Percentiles rank a stretch among this genome's conserved stretches.
These are phyloP conservation scores for Drosophila percnosoma DNA, from an alignment of 2,888 invertebrate species.

Conservation along the genomic window DNA sequence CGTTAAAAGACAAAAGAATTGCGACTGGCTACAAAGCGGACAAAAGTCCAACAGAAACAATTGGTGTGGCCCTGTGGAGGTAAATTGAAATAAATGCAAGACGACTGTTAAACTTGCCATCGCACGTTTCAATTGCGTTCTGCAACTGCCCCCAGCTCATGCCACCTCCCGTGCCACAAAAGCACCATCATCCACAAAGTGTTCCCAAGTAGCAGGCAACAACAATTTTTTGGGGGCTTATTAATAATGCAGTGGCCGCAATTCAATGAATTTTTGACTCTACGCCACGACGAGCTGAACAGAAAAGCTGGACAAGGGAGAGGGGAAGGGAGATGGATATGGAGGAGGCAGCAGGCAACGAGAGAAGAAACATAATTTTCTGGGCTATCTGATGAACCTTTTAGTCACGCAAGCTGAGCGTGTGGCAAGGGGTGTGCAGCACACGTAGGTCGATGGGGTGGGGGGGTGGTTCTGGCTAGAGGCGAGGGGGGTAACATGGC, in stretches of 20 bases:
- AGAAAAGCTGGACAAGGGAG: conserved; percentile 11
- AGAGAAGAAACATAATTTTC: conserved; percentile 67
- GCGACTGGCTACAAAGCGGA: conserved; percentile 47
- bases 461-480: not conserved
- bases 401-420: conserved; percentile 57
- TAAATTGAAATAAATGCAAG: conserved; percentile 79
- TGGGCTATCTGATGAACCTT: conserved; percentile 79
- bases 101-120: conserved; percentile 78
- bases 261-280: conserved; percentile 82
- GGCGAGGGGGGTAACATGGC: conserved; percentile 38
- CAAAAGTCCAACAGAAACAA: conserved; percentile 31
- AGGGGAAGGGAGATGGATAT: not conserved
- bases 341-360: conserved; percentile 14
- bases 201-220: conserved; percentile 60
- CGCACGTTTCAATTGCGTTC: conserved; percentile 78
- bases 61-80: conserved; percentile 20
- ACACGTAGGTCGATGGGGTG: not conserved
- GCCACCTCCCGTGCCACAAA: not conserved
- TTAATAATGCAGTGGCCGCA: conserved; percentile 80
- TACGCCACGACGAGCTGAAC: conserved; percentile 31
- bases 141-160: conserved; percentile 27
- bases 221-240: conserved; percentile 68
- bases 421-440: conserved; percentile 3
- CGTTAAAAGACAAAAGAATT: conserved; percentile 76
- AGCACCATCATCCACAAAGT: conserved; percentile 54